Evolutionary conservation across 2,113 vertebrate genomes (phyloP).

Genomic region (Malurus elegans): DNA sequence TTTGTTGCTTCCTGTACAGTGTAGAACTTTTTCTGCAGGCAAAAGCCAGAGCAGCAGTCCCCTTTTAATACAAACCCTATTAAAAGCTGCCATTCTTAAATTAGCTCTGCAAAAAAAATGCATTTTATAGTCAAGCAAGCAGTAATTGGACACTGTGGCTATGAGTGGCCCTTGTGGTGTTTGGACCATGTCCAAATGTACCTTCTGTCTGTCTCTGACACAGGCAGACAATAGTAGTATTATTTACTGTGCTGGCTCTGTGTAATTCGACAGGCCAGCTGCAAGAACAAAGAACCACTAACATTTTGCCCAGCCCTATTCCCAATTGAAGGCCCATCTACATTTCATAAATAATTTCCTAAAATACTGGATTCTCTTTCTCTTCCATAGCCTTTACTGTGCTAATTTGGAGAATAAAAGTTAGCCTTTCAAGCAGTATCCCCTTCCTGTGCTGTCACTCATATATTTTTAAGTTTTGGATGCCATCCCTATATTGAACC

Average conservation of each 20-base stretch:
- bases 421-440: slow-evolving; percentile 12
- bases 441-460: slow-evolving; percentile 18
- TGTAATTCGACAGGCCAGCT: slow-evolving; percentile 82
- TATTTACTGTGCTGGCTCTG: slow-evolving; percentile 79
- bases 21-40: slow-evolving; percentile 51
- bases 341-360: slow-evolving; percentile 77
- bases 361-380: slow-evolving; percentile 53
- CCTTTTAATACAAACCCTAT: slow-evolving; percentile 62
- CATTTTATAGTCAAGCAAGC: slow-evolving; percentile 79
- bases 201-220: slow-evolving; percentile 85
- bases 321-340: slow-evolving; percentile 66
- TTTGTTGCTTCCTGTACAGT: slow-evolving; percentile 46
- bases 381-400: slow-evolving; percentile 18
- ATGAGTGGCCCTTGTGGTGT: slow-evolving; percentile 80
- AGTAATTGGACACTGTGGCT: slow-evolving; percentile 84
- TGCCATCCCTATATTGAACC: neutral
- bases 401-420: slow-evolving; percentile 50
- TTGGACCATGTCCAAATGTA: slow-evolving; percentile 80
- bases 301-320: slow-evolving; percentile 75
- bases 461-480: slow-evolving; percentile 6
- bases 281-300: slow-evolving; percentile 78
- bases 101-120: slow-evolving; percentile 70
- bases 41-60: slow-evolving; percentile 18
- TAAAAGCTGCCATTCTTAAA: slow-evolving; percentile 79
- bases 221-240: slow-evolving; percentile 81